Evolutionary conservation across 2,797 vertebrate genomes (phyloP), one percentile per base, ranked within the genome.

Genomic region (Fundulus diaphanus): DNA sequence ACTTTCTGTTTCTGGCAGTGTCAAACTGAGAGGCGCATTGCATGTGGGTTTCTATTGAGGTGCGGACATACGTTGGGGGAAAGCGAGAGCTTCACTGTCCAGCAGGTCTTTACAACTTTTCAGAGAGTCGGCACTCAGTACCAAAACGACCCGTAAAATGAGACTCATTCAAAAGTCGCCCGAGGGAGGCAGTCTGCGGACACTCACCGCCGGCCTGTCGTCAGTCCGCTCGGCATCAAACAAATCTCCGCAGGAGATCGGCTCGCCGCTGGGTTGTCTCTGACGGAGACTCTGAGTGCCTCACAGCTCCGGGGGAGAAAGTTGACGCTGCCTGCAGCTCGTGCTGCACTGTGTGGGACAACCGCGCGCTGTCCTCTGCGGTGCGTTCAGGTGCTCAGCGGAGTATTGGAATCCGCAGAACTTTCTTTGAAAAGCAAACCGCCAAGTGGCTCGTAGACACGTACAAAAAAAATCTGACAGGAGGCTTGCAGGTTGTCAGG

Each of bases 381-480:
- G 0, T 65, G 84, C 87, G 3, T 93, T 93, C 91, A 91, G 0
- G 72, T 37, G 24, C 72, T 2, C 33, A 78, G 80, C 79, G 90
- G 40, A 71, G 29, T 35, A n/a, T 40, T n/a, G 61, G 27, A 35
- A 51, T 33, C 48, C 4, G 2, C 42, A 31, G 1, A 48, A 12
- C 7, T 20, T 56, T 5, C 11, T 40, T 70, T 70, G 33, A 56
- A 16, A 56, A 29, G 6, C 27, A 6, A 33, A 33, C 31, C 56
- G 20, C 16, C 2, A 57, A 31, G n/a, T 57, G 27, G 15, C 54
- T 57, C 27, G 13, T 16, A 12, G 11, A 31, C 27, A 31, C 13
- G n/a, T n/a, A n/a, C n/a, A n/a, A 31, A 31, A 57, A 57, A 29
- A 5, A n/a, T 27, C 15, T 57, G 27, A 16, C 54, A 29, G 27